phyloP scores from a whole-genome alignment of 35 echinoderm and acorn worm genomes.

The Acanthaster planci region DNA sequence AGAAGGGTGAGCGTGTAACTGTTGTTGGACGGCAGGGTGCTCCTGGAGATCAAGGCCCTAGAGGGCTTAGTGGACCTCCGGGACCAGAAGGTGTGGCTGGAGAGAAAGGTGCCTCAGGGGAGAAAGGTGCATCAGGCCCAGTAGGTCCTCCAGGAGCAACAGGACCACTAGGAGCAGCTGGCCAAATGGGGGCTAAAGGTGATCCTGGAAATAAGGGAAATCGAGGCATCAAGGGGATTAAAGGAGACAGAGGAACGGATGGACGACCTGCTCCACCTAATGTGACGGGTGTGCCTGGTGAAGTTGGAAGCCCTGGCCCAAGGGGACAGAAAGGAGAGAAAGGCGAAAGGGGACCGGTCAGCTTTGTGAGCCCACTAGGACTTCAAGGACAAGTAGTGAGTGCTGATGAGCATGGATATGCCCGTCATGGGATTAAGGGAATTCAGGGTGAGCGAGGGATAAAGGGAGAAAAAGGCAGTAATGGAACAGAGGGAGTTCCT shows the following conservation, averaged over 20 bases:
- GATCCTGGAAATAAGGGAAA: conserved; percentile 22
- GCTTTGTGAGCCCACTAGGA: conserved; percentile 9
- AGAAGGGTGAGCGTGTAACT: background rate
- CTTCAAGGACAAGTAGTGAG: background rate
- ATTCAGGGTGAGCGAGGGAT: background rate
- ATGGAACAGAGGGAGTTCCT: background rate
- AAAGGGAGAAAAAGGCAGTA: conserved; percentile 4
- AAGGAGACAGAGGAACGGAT: background rate
- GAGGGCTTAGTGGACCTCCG: background rate
- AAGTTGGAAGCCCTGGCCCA: background rate
- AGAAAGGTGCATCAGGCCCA: background rate
- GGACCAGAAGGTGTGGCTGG: background rate
- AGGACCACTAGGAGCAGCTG: background rate
- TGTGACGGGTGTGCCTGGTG: conserved; percentile 1
- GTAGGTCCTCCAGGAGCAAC: background rate
- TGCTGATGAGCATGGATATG: background rate
- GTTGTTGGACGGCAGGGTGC: background rate
- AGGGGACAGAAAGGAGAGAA: background rate
- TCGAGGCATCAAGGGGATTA: background rate
- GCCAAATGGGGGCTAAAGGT: conserved; percentile 5
- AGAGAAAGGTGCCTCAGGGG: background rate
- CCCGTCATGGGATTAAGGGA: background rate
- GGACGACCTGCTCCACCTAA: background rate
- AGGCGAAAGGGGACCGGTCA: background rate
- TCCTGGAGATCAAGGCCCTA: background rate